phyloP scores from a whole-genome alignment of 2,113 vertebrate species.

The Solenodon paradoxus region DNA sequence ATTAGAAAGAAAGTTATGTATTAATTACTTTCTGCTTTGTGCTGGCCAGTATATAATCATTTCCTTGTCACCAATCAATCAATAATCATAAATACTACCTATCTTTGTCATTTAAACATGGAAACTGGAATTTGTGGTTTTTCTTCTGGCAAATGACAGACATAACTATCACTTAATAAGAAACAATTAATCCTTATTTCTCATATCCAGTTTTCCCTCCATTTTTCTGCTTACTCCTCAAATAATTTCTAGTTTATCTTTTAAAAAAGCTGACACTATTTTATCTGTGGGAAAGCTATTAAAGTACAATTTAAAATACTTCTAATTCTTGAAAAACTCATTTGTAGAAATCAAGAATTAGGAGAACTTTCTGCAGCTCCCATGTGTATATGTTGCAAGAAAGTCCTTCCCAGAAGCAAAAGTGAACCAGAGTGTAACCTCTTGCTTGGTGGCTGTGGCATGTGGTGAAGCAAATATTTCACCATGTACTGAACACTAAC shows the following conservation, averaged over 20 bases:
- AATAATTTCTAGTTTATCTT: neutral
- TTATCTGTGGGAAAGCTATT: neutral
- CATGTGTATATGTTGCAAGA: neutral
- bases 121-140: neutral
- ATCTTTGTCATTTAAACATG: neutral
- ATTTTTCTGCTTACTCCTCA: neutral
- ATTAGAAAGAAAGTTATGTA: neutral
- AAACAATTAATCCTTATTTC: neutral
- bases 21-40: neutral
- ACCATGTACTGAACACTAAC: neutral
- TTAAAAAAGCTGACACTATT: neutral
- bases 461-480: constrained; percentile 65
- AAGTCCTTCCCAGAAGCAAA: constrained; percentile 16
- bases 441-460: constrained; percentile 57
- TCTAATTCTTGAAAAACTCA: neutral
- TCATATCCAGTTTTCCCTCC: neutral
- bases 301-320: neutral
- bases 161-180: neutral
- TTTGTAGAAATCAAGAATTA: neutral
- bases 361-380: rapidly evolving
- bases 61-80: neutral
- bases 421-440: neutral
- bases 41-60: neutral
- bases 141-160: neutral
- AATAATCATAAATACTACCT: neutral